A percentile compares a stretch with the other conserved stretches of the same genome.
These are phyloP conservation scores for Cyprinodon tularosa DNA, from an alignment of 2,113 vertebrate species.

Conservation along the genomic window DNA sequence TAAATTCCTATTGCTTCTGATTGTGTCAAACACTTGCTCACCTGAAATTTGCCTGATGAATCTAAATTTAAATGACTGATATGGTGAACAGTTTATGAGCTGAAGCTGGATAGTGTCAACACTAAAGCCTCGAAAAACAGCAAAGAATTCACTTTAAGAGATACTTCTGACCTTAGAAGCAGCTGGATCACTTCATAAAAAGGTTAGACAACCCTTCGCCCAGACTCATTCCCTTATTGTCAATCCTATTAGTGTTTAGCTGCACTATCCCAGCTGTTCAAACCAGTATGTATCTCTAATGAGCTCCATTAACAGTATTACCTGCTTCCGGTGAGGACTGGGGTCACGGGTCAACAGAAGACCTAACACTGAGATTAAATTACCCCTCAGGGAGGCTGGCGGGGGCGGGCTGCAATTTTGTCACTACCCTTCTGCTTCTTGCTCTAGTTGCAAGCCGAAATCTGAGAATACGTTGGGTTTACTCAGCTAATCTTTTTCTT, in stretches of 20 bases:
- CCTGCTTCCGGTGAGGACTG: constrained; percentile 70
- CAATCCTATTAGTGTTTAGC: constrained; percentile 69
- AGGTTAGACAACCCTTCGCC: constrained; percentile 29
- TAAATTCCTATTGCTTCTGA: background rate
- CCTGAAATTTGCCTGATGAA: background rate
- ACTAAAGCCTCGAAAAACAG: constrained; percentile 1
- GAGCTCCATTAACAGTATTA: constrained; percentile 79
- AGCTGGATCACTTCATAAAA: constrained; percentile 26
- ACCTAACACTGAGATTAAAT: constrained; percentile 78
- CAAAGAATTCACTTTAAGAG: constrained; percentile 24
- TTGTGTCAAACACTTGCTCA: background rate
- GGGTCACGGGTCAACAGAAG: constrained; percentile 73
- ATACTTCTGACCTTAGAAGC: constrained; percentile 29
- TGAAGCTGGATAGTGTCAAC: constrained; percentile 36
- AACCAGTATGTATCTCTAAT: constrained; percentile 71
- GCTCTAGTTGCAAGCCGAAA: constrained; percentile 26
- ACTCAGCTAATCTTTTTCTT: constrained; percentile 16
- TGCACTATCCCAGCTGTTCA: constrained; percentile 63
- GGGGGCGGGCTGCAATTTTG: constrained; percentile 31
- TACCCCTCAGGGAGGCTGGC: constrained; percentile 60
- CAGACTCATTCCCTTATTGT: constrained; percentile 47
- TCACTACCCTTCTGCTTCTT: constrained; percentile 6
- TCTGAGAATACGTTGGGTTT: constrained; percentile 34
- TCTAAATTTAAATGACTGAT: background rate
- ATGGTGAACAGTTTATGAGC: background rate